Conservation (phyloP, 2,113 vertebrate species). For the Columba janthina region DNA sequence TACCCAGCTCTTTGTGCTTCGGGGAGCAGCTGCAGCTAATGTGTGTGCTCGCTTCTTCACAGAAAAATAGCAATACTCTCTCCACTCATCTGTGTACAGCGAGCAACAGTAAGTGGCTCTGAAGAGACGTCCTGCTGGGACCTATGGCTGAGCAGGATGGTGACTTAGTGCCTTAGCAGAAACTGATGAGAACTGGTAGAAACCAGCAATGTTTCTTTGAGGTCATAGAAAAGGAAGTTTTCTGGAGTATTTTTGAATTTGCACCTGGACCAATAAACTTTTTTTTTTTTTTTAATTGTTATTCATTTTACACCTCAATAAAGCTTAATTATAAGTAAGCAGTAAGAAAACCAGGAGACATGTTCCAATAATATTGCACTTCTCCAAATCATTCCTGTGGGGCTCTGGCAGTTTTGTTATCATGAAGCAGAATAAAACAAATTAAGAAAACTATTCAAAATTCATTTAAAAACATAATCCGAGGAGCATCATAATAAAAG, state of each 20-base stretch:
- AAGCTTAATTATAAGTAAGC: constrained; percentile 86
- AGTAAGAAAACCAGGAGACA: constrained; percentile 78
- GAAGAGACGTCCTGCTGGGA: neutral
- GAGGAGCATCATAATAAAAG: constrained; percentile 83
- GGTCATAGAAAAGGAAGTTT: constrained; percentile 58
- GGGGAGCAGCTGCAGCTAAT: neutral
- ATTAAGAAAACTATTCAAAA: constrained; percentile 82
- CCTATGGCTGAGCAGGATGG: neutral
- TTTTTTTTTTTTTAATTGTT: constrained; percentile 72
- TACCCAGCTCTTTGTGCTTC: neutral
- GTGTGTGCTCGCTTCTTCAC: neutral
- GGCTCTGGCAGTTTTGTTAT: constrained; percentile 62
- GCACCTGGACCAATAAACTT: constrained; percentile 80
- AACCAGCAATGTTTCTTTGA: neutral
- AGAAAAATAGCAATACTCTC: neutral
- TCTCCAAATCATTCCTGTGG: constrained; percentile 77
- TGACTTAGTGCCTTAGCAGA: neutral
- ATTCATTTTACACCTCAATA: constrained; percentile 84
- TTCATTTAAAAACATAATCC: constrained; percentile 84
- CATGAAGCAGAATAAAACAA: constrained; percentile 78
- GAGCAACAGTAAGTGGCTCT: neutral
- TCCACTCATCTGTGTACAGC: neutral
- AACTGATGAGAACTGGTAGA: neutral
- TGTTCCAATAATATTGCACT: constrained; percentile 73
- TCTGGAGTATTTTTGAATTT: constrained; percentile 33